Base-by-base conservation (phyloP, 2,888 invertebrate species). In the Salticus scenicus region DNA sequence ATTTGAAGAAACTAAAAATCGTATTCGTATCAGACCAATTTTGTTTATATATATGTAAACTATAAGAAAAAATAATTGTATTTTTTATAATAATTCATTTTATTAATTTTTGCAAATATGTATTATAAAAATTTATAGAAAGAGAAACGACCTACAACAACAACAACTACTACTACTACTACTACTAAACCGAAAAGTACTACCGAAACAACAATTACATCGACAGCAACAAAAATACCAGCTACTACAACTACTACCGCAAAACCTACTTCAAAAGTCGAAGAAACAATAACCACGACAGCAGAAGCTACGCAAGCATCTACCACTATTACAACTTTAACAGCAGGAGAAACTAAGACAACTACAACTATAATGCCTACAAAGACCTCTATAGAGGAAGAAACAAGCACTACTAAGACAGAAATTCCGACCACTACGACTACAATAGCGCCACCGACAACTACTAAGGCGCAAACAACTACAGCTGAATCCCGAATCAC, bases 91-190 rank as follows among this genome's bases (percentile, higher is more conserved):
- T n/a, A n/a, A n/a, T n/a, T n/a, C n/a, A n/a, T n/a, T n/a, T n/a
- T n/a, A n/a, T n/a, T n/a, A n/a, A n/a, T n/a, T n/a, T n/a, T n/a
- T n/a, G n/a, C n/a, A n/a, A n/a, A n/a, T n/a, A n/a, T n/a, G n/a
- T n/a, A n/a, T n/a, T n/a, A n/a, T n/a, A n/a, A n/a, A n/a, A n/a
- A n/a, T n/a, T 37, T 37, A 7, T n/a, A 66, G 66, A 8, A 30
- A 30, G 66, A 66, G 24, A 66, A 66, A 30, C 63, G 24, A 7
- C 66, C 24, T 31, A 37, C 37, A 2, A 69, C 69, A 20, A 69
- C 69, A 8, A 67, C 33, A 20, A 31, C 28, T 30, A 14, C 67
- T n/a, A 17, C 67, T 67, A 30, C 67, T 27, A 67, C 67, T 2
- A 31, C 28, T 17, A 30, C 30, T 10, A n/a, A 7, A 57, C 57